phyloP scores from a whole-genome alignment of 2,113 vertebrate genomes.

The Rallus limicola region DNA sequence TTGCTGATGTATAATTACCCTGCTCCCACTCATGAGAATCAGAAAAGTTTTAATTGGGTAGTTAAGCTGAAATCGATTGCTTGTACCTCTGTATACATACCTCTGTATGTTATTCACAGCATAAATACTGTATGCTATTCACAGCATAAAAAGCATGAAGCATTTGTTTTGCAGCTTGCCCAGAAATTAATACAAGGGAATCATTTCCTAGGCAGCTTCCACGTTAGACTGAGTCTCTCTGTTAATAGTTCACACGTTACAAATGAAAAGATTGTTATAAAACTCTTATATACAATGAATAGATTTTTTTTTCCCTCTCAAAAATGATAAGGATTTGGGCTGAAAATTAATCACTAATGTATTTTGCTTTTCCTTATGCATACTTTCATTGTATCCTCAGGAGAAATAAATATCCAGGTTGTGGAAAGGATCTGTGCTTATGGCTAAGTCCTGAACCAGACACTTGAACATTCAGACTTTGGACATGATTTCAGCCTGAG shows the following conservation, averaged over 20 bases:
- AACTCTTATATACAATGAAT: background rate
- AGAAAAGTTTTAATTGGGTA: background rate
- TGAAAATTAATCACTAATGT: background rate
- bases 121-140: background rate
- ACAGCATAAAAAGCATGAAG: background rate
- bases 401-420: background rate
- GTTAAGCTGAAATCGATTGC: conserved; percentile 8
- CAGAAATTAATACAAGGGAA: background rate
- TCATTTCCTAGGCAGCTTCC: background rate
- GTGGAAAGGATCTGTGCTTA: too few relatives aligned
- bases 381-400: background rate
- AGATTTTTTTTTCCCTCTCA: background rate
- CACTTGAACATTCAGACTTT: conserved; percentile 3
- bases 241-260: conserved; percentile 22
- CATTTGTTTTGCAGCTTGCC: background rate
- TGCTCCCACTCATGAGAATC: background rate
- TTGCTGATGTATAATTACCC: background rate
- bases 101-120: background rate
- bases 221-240: background rate
- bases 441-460: background rate
- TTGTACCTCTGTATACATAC: background rate
- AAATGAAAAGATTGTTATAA: conserved; percentile 12
- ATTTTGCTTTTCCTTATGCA: conserved; percentile 4
- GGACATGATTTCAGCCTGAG: background rate
- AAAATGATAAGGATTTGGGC: background rate